phyloP scores from a whole-genome alignment of 2,113 vertebrate genomes.

The Casuarius casuarius region DNA sequence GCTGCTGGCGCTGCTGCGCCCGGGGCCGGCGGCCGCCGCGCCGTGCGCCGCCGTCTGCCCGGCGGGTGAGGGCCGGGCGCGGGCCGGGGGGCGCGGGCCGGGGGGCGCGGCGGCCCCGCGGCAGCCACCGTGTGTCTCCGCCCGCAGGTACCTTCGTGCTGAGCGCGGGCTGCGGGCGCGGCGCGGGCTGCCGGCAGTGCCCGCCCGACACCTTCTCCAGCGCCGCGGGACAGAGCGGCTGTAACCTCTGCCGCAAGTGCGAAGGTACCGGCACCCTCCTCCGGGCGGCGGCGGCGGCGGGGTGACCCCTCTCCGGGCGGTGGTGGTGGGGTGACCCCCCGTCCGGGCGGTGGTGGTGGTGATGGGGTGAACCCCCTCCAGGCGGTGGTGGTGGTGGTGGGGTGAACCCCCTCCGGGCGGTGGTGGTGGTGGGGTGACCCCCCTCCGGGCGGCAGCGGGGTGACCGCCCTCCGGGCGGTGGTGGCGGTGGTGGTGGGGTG shows the following conservation, averaged over 20 bases:
- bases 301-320: background rate
- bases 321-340: too few species aligned
- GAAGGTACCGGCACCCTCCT: constrained; percentile 11
- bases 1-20: background rate
- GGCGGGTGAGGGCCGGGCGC: background rate
- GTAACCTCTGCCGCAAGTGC: constrained; percentile 24
- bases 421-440: background rate
- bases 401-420: too few species aligned
- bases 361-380: too few species aligned
- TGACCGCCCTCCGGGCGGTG: background rate
- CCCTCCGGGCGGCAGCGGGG: background rate
- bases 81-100: too few species aligned
- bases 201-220: constrained; percentile 34
- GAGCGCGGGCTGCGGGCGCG: background rate
- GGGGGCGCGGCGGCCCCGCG: background rate
- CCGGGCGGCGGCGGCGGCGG: background rate
- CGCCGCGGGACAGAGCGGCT: background rate
- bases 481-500: background rate
- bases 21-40: background rate
- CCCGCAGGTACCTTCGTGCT: constrained; percentile 18
- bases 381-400: too few species aligned
- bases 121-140: background rate
- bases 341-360: too few species aligned
- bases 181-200: background rate
- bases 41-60: background rate